Conservation (phyloP, 2,113 vertebrate genomes). For the Pachycephala philippinensis region DNA sequence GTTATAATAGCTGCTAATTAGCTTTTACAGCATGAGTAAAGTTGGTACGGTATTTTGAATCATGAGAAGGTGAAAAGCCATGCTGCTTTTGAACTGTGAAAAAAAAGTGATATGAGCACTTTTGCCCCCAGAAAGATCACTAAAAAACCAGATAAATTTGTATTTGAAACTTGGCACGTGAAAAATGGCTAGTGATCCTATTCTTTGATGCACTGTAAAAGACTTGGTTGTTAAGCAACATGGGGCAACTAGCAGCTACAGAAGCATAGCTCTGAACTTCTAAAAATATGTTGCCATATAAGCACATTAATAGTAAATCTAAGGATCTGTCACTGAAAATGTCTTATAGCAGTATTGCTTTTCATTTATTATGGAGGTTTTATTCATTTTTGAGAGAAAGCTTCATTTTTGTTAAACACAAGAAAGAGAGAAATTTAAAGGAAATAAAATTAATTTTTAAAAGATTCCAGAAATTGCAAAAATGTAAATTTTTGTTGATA, state of each 20-base stretch:
- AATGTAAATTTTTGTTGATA: background rate
- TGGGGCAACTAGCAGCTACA: background rate
- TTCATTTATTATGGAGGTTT: background rate
- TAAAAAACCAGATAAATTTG: background rate
- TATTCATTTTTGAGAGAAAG: background rate
- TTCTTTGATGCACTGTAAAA: background rate
- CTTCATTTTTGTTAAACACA: background rate
- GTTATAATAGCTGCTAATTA: slow-evolving; percentile 36
- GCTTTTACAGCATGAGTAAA: background rate
- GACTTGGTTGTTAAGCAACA: background rate
- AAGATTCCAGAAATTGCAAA: background rate
- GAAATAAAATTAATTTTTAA: background rate
- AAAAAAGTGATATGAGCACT: background rate
- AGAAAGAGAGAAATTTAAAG: background rate
- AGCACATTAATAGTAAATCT: background rate
- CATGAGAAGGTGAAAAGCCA: background rate
- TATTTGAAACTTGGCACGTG: background rate
- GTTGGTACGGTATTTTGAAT: slow-evolving; percentile 8
- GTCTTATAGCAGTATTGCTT: background rate
- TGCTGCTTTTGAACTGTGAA: background rate
- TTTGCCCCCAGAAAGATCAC: background rate
- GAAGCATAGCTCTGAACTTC: background rate
- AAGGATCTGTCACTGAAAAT: background rate
- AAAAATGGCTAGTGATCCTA: background rate
- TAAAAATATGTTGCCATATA: background rate